A percentile compares a stretch with the other conserved stretches of the same genome.
Conservation (phyloP, 2,113 vertebrate genomes). For the Brachypodius melanocephalos region DNA sequence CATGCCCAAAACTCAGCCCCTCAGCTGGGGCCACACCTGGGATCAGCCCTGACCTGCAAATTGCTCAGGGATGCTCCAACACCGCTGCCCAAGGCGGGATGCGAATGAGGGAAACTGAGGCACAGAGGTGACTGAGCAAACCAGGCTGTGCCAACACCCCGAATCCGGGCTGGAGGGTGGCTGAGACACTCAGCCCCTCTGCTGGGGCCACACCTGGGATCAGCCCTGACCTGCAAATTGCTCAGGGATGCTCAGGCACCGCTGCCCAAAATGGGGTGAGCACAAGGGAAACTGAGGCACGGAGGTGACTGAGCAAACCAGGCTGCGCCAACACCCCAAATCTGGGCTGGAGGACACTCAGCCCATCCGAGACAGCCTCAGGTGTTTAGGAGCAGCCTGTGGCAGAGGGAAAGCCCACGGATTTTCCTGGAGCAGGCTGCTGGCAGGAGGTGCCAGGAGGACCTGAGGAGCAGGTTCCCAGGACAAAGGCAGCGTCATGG, state of each 20-base stretch:
- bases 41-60: neutral
- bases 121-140: neutral
- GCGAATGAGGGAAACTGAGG: neutral
- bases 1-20: neutral
- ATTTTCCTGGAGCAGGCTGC: neutral
- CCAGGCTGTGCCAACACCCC: neutral
- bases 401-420: neutral
- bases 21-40: neutral
- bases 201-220: neutral
- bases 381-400: neutral
- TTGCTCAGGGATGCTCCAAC: fast-evolving
- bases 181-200: neutral
- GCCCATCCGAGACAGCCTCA: fast-evolving
- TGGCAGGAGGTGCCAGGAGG: neutral
- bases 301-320: neutral
- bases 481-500: neutral
- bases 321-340: neutral
- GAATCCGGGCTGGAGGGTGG: neutral
- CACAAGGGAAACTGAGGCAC: neutral
- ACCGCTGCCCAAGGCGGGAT: fast-evolving
- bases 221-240: neutral
- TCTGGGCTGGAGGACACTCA: neutral
- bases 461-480: conserved; percentile 38
- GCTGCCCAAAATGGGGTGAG: fast-evolving
- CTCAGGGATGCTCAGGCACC: fast-evolving